A percentile compares a stretch with the other conserved stretches of the same genome.
Evolutionary conservation across 2,888 invertebrate species (phyloP).

Genomic region (Lacanobia oleracea): DNA sequence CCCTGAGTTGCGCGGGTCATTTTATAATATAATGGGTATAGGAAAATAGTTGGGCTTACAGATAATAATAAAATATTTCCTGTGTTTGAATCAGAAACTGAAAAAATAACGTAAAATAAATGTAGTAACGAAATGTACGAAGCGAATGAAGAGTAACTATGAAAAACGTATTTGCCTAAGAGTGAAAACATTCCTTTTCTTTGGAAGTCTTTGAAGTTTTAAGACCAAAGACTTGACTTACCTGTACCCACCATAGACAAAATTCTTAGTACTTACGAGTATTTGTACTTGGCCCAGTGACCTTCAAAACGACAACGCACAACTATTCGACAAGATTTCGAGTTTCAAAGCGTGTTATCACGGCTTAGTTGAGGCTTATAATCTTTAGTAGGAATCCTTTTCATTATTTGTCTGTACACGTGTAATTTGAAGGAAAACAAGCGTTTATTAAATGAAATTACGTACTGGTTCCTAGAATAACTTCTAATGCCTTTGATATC

Average conservation of each 20-base stretch:
- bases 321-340: conserved; percentile 17
- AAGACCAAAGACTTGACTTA: not conserved
- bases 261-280: not conserved
- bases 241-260: not conserved
- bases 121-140: too few species aligned
- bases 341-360: conserved; percentile 29
- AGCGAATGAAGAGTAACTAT: not conserved
- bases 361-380: not conserved
- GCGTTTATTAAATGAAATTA: not conserved
- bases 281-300: not conserved
- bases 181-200: not conserved
- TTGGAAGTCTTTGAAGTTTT: not conserved
- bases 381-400: not conserved
- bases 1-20: too few species aligned
- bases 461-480: not conserved
- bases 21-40: too few species aligned
- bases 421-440: not conserved
- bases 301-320: not conserved
- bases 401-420: not conserved
- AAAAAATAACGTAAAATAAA: too few species aligned
- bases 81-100: too few species aligned
- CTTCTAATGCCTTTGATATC: not conserved
- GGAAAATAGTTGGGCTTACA: too few species aligned
- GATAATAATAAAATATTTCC: too few species aligned
- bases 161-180: not conserved